Evolutionary conservation across 2,113 vertebrate genomes (phyloP), one percentile per base, ranked within the genome.

Genomic region (Ameiurus melas): DNA sequence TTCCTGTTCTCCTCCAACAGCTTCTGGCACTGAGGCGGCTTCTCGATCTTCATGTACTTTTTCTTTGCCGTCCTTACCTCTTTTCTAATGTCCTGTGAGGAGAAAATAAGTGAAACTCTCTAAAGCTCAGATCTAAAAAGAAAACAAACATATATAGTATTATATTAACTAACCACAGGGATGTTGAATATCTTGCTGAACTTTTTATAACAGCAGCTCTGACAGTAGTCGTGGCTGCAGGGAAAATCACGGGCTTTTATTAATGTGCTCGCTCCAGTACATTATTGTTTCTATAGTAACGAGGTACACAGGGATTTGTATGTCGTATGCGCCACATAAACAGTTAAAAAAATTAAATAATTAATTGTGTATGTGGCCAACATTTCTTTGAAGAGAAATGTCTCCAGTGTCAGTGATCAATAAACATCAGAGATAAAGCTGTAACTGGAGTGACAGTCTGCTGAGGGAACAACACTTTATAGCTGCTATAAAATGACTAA

Each of bases 1-100:
- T 90, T 96, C 90, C 93, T 95, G 2, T 94, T 96, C 17, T 95
- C 93, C 60, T 96, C 94, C 39, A 98, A 91, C 0, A 94, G 88
- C 79, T 94, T 96, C 25, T 94, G 94, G 92, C 97, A 97, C 0
- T 93, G 96, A 0, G 96, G 95, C 0, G 97, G 96, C 88, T 97
- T 97, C 57, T 96, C 95, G 2, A 97, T 96, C 84, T 89, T 93
- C 25, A 96, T 87, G 87, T 96, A 97, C 87, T 94, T 96, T 86
- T 92, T 96, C 57, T 94, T 96, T 0, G 95, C 95, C 19, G 89
- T 80, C 55, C 94, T 95, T 9, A 96, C 93, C 20, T 92, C 89
- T 85, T 92, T 96, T 17, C 88, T 9, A 58, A 98, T 96, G 84
- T 98, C 97, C 97, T 98, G 62, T 33, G 58, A 62, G 57, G 19